Conservation (phyloP, 2,113 vertebrate species). For the Lethenteron reissneri region DNA sequence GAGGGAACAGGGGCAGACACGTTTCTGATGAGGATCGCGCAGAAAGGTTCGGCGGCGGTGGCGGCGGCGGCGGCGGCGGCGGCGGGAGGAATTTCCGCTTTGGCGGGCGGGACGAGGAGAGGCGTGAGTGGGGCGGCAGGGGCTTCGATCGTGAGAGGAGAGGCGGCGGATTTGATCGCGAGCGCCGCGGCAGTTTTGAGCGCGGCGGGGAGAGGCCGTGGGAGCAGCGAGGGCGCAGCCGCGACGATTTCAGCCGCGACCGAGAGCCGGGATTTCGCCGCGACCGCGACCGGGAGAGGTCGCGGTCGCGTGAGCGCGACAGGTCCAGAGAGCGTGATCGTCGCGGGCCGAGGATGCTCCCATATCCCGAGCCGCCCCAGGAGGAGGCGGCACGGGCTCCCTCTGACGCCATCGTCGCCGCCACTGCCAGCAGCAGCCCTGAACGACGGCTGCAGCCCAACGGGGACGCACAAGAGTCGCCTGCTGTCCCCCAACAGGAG, state of each 20-base stretch:
- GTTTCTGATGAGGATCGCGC: too few species aligned
- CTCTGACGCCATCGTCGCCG: too few species aligned
- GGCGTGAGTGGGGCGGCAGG: background rate
- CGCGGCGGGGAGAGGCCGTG: background rate
- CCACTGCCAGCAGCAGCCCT: too few species aligned
- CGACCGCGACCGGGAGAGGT: background rate
- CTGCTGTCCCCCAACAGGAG: too few species aligned
- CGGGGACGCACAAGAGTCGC: background rate
- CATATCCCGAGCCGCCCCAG: too few species aligned
- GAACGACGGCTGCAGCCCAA: background rate
- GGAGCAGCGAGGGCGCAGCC: slow-evolving; percentile 2
- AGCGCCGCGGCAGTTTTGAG: background rate
- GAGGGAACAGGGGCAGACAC: too few species aligned
- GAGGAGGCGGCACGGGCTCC: too few species aligned
- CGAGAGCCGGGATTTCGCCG: background rate
- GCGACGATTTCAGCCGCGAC: slow-evolving; percentile 2
- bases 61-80: too few species aligned
- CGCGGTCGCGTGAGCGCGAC: background rate
- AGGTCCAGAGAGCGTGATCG: slow-evolving; percentile 1
- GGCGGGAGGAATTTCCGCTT: slow-evolving; percentile 1
- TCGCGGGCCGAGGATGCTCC: background rate
- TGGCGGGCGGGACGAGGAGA: background rate
- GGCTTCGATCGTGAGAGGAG: slow-evolving; percentile 1
- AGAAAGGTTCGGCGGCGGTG: too few species aligned
- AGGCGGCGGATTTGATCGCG: slow-evolving; percentile 1